phyloP scores from a whole-genome alignment of 2,113 vertebrate genomes.

The Triplophysa rosa region DNA sequence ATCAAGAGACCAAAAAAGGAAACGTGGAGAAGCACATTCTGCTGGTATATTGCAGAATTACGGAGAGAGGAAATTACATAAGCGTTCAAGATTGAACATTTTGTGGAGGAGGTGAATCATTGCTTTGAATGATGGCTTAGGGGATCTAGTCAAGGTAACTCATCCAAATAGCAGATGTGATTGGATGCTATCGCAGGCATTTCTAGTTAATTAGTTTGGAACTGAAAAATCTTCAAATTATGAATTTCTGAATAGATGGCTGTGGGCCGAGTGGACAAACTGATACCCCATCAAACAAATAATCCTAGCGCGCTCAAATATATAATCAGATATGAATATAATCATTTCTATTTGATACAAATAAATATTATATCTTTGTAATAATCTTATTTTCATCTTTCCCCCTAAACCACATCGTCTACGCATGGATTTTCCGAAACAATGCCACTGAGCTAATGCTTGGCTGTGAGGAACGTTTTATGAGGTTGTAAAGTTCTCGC shows the following conservation, averaged over 20 bases:
- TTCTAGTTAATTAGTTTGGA: not conserved
- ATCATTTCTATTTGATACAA: not conserved
- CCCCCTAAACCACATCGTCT: not conserved
- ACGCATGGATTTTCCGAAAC: constrained; percentile 8
- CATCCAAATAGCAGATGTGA: constrained; percentile 14
- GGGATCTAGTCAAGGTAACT: constrained; percentile 21
- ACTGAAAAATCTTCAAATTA: not conserved
- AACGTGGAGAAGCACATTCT: not conserved
- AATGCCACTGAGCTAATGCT: constrained; percentile 16
- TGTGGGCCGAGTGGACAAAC: not conserved
- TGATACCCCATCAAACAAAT: not conserved
- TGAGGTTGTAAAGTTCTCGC: constrained; percentile 40
- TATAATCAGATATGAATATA: not conserved
- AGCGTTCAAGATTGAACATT: constrained; percentile 12
- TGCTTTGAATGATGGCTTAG: constrained; percentile 18
- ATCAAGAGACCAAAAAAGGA: not conserved
- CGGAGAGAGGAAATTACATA: constrained; percentile 22
- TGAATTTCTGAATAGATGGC: not conserved
- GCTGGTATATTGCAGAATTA: constrained; percentile 7
- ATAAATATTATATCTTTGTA: not conserved
- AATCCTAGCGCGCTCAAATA: not conserved
- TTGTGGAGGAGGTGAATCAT: constrained; percentile 20
- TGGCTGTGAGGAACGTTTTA: constrained; percentile 34
- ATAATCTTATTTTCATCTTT: not conserved
- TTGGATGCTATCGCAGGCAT: not conserved